Base-by-base conservation (phyloP, 2,888 invertebrate species). In the Ochropleura plecta region DNA sequence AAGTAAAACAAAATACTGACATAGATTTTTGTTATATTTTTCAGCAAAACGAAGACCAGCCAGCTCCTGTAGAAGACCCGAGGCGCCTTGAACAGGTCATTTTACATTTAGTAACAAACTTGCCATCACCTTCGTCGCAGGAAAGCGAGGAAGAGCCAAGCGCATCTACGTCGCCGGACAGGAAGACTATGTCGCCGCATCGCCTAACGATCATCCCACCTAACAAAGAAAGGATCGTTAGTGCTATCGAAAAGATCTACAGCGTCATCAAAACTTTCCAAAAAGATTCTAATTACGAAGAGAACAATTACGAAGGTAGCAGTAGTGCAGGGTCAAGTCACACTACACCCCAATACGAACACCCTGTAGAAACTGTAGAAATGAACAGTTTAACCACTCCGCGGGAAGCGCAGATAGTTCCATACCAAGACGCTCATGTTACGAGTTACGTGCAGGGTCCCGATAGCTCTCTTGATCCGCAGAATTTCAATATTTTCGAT, bases 71-170 rank as follows among this genome's bases (percentile, higher is more conserved):
- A 0, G 98, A 98, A 90, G 97, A 98, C 93, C 98, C 98, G 0
- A 93, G 88, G 53, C 90, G 97, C 79, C 90, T 98, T 46, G 97
- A 98, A 87, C 97, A 97, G 86, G 98, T 97, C 0, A 97, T 98
- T 66, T 95, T 97, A 18, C 97, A 97, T 85, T 93, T 98, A 40
- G 94, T 96, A 1, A 94, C 92, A 0, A 91, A 94, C 68, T 81
- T 96, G n/a, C 95, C 95, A 0, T 91, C 93, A 0, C 90, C 92
- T 0, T 70, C 84, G 5, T 65, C 88, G 0, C 83, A 87, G 0
- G 86, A 82, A 5, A 46, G 67, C 4, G 60, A 73, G 5, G 73
- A 75, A 0, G 76, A 73, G 0, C 10, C 73, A 5, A 42, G n/a
- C 12, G 12, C 66, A 42, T 30, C 53, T 44, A 30, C 70, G 3